A percentile compares a stretch with the other conserved stretches of the same genome.
Conservation (phyloP, 92 coral and sea anemone species). For the Plumapathes pennacea region DNA sequence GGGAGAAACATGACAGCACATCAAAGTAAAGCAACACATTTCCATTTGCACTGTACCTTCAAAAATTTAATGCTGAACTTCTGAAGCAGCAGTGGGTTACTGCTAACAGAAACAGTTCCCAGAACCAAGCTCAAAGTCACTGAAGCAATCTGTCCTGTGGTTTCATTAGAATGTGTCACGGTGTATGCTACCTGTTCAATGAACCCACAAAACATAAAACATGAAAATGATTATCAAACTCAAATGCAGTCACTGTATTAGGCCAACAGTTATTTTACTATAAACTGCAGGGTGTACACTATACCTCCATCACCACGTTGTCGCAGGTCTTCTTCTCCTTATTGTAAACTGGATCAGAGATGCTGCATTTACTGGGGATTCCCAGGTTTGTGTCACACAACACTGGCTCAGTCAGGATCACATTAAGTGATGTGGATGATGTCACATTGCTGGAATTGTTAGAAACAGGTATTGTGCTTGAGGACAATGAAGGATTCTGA, state of each 20-base stretch:
- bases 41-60: constrained; percentile 68
- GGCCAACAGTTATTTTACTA: neutral
- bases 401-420: constrained; percentile 54
- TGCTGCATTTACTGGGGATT: constrained; percentile 54
- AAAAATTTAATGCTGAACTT: constrained; percentile 67
- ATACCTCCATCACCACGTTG: constrained; percentile 88
- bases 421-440: constrained; percentile 34
- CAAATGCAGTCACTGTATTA: too few species aligned
- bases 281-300: neutral
- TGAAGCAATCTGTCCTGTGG: constrained; percentile 70
- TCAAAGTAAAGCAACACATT: too few species aligned
- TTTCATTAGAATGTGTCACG: constrained; percentile 64
- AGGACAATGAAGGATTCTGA: constrained; percentile 41
- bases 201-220: neutral
- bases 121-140: constrained; percentile 66
- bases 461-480: constrained; percentile 1
- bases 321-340: constrained; percentile 61
- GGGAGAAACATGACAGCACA: too few species aligned
- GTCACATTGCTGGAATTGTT: neutral
- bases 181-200: constrained; percentile 66
- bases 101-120: constrained; percentile 60
- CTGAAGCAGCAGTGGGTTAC: constrained; percentile 51
- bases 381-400: constrained; percentile 68
- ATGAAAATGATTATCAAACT: neutral
- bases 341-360: constrained; percentile 61